Conservation (phyloP, 2,113 vertebrate species). For the Sylvilagus bachmani region DNA sequence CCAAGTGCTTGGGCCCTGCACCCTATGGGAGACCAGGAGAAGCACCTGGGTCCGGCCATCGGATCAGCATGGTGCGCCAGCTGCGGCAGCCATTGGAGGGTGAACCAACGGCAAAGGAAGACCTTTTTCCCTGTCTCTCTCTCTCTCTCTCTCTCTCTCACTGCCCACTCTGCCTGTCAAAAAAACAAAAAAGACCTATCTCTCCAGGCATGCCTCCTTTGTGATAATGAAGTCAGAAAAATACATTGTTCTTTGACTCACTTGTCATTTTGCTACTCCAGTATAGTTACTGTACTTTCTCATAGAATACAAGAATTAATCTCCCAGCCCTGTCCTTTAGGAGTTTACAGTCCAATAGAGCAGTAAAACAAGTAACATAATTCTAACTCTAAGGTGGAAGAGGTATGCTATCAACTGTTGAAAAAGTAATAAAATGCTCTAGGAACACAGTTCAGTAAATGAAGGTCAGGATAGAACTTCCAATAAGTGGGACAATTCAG, state of each 20-base stretch:
- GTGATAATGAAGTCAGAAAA: not conserved
- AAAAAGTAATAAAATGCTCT: conserved; percentile 16
- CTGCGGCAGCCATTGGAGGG: too few species aligned
- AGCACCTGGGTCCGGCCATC: too few species aligned
- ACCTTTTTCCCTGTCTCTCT: too few species aligned
- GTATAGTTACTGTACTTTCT: not conserved
- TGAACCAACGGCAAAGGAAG: too few species aligned
- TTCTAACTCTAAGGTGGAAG: conserved; percentile 11
- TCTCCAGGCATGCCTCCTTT: not conserved
- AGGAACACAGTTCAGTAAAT: conserved; percentile 32
- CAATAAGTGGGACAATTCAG: not conserved
- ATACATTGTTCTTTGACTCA: not conserved
- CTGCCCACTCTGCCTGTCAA: too few species aligned
- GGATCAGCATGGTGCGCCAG: too few species aligned
- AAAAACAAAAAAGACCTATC: too few species aligned
- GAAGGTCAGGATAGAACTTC: not conserved
- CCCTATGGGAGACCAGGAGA: too few species aligned
- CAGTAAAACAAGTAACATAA: not conserved
- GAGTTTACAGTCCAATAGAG: not conserved
- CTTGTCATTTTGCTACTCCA: not conserved
- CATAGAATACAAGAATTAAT: not conserved
- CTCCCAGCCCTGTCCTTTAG: not conserved
- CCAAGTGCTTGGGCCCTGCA: too few species aligned
- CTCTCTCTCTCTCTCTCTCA: too few species aligned
- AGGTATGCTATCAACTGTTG: not conserved